Percentiles rank a stretch among this genome's conserved stretches.
Evolutionary conservation across 2,888 invertebrate species (phyloP).

Genomic region (Vanessa cardui): DNA sequence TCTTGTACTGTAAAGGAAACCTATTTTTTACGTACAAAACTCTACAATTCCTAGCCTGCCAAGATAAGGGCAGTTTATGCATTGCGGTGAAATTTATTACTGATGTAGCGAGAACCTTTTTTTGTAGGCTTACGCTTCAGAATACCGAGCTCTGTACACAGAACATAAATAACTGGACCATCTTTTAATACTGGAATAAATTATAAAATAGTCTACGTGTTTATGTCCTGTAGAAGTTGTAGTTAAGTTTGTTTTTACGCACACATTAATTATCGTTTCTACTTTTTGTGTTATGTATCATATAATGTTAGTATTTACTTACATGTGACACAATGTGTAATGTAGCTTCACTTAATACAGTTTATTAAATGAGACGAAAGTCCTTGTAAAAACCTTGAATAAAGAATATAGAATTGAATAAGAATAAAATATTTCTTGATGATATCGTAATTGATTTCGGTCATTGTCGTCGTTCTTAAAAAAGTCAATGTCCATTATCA

Average conservation of each 20-base stretch:
- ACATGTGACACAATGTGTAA: no score
- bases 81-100: slow-evolving; percentile 11
- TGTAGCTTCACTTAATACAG: no score
- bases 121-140: slow-evolving; percentile 10
- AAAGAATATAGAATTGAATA: no score
- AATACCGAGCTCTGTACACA: background rate
- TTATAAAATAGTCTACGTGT: background rate
- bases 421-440: no score
- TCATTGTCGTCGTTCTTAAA: no score
- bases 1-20: background rate
- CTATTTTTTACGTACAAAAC: slow-evolving; percentile 5
- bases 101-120: background rate
- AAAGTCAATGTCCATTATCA: no score
- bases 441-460: no score
- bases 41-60: slow-evolving; percentile 8
- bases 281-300: no score
- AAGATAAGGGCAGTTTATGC: slow-evolving; percentile 12
- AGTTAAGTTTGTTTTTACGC: background rate
- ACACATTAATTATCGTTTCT: no score
- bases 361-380: no score
- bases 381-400: no score
- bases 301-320: no score
- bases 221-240: background rate
- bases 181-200: background rate
- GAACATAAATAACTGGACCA: slow-evolving; percentile 4